A percentile compares a stretch with the other conserved stretches of the same genome.
Evolutionary conservation across 1,140 invertebrate species (phyloP).

Genomic region (Antheraea pernyi): DNA sequence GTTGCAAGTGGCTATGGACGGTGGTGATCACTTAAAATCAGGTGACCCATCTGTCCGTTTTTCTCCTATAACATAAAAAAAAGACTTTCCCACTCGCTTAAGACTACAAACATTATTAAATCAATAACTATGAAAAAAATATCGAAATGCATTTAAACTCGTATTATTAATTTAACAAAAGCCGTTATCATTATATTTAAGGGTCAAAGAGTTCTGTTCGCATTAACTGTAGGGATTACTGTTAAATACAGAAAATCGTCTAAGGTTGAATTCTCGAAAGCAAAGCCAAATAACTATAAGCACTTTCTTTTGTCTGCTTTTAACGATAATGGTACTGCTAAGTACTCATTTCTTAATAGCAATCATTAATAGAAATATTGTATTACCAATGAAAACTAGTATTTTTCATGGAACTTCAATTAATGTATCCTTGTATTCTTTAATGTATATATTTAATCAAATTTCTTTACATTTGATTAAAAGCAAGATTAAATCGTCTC

Average conservation of each 20-base stretch:
- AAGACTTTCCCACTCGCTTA: no score
- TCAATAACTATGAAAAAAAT: no score
- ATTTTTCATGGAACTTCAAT: neutral
- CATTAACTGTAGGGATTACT: neutral
- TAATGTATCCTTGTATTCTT: neutral
- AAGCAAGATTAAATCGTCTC: no score
- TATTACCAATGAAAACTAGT: neutral
- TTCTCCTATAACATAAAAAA: no score
- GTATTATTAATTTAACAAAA: no score
- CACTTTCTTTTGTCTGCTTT: neutral
- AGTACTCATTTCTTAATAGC: neutral
- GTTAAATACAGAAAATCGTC: neutral
- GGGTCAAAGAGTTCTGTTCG: neutral
- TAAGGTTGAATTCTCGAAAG: neutral
- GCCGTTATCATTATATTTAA: neutral
- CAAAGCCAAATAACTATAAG: neutral
- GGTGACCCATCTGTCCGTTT: no score
- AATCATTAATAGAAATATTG: neutral
- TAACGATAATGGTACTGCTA: neutral
- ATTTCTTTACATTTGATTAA: no score
- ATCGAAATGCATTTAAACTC: no score
- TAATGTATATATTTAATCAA: no score
- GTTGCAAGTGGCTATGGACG: no score
- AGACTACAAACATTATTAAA: no score
- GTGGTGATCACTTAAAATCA: no score